phyloP scores from a whole-genome alignment of 2,797 vertebrate species.

The Perodicticus potto region DNA sequence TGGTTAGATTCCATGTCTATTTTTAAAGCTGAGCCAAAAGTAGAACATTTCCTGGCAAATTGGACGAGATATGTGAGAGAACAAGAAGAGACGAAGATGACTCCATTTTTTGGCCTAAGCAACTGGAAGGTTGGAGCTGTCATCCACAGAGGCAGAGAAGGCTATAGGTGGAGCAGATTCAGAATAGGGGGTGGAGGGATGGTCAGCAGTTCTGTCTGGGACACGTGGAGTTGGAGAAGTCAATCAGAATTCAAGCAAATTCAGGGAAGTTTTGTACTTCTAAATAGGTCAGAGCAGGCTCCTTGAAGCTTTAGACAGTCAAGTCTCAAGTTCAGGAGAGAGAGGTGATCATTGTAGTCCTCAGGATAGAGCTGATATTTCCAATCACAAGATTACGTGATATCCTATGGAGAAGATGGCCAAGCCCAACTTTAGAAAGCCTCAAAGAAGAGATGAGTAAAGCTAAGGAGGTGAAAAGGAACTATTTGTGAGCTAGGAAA shows the following conservation, averaged over 20 bases:
- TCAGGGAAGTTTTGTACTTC: background rate
- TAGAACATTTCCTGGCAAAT: background rate
- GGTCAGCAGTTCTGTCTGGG: background rate
- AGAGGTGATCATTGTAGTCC: background rate
- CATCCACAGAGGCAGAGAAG: background rate
- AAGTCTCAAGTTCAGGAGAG: background rate
- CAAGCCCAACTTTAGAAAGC: background rate
- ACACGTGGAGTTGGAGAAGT: background rate
- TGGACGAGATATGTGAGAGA: background rate
- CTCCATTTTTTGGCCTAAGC: background rate
- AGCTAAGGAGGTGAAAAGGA: background rate
- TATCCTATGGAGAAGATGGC: background rate
- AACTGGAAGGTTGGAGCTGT: background rate
- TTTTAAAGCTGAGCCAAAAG: conserved; percentile 32
- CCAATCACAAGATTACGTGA: background rate
- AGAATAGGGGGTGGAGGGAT: accelerated
- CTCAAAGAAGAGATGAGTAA: background rate
- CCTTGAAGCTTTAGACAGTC: background rate
- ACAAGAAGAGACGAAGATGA: background rate
- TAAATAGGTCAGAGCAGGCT: background rate
- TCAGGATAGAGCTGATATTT: background rate
- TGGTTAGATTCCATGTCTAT: background rate
- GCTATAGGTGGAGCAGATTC: background rate
- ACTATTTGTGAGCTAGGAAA: background rate
- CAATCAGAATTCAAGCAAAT: background rate